Evolutionary conservation across 2,888 invertebrate genomes (phyloP).

Genomic region (Dicycla oo): DNA sequence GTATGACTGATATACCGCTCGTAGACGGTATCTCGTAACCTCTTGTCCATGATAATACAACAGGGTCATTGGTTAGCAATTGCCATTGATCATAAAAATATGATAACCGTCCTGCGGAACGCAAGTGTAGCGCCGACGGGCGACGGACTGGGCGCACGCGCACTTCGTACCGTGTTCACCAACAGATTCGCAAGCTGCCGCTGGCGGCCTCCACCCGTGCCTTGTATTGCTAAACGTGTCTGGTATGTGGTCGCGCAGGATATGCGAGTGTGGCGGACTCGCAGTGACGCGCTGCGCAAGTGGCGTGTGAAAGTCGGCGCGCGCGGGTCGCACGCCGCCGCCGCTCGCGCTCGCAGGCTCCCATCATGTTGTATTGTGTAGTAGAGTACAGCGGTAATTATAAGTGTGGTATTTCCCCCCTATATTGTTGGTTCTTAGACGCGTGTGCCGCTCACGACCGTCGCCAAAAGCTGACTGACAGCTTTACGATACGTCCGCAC

Average conservation of each 20-base stretch:
- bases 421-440: too few species aligned
- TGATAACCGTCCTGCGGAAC: background rate
- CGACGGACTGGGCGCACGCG: too few species aligned
- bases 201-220: slow-evolving; percentile 8
- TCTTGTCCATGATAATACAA: background rate
- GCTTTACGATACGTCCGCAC: too few species aligned
- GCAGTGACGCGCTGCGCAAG: slow-evolving; percentile 19
- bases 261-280: slow-evolving; percentile 12
- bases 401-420: too few species aligned
- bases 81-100: background rate
- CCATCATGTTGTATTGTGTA: background rate
- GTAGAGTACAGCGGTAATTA: background rate
- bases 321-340: slow-evolving; percentile 51
- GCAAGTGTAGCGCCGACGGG: background rate
- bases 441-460: too few species aligned
- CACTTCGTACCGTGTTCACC: background rate
- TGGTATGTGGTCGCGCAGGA: slow-evolving; percentile 28
- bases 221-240: slow-evolving; percentile 23
- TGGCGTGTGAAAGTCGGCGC: slow-evolving; percentile 53
- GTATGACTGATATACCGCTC: background rate
- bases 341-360: background rate
- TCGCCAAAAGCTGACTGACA: too few species aligned
- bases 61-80: background rate
- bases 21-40: slow-evolving; percentile 3
- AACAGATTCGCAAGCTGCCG: slow-evolving; percentile 23